Conservation (phyloP, 2,888 invertebrate species). For the Troides aeacus region DNA sequence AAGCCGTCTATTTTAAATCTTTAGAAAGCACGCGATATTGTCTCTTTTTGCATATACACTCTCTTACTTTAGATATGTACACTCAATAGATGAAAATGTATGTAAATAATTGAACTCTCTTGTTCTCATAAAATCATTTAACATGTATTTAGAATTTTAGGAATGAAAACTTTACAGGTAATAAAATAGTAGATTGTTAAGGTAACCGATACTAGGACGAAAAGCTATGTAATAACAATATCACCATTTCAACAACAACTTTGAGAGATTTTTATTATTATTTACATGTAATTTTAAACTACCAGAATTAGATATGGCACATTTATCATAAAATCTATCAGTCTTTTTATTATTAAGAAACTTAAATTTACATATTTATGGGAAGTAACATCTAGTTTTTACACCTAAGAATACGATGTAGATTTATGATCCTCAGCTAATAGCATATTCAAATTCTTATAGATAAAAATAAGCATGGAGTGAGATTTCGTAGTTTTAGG, state of each 20-base stretch:
- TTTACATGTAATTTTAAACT: conserved; percentile 30
- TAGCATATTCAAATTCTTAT: neutral
- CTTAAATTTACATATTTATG: conserved; percentile 16
- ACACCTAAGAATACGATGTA: conserved; percentile 3
- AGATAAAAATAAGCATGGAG: neutral
- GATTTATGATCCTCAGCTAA: neutral
- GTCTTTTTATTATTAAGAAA: conserved; percentile 58
- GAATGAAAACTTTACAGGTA: neutral
- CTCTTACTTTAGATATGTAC: conserved; percentile 33
- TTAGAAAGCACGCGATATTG: conserved; percentile 73
- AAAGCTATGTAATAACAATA: conserved; percentile 28
- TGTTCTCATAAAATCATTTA: neutral
- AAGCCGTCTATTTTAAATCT: conserved; percentile 35
- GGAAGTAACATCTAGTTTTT: conserved; percentile 9
- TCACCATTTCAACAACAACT: neutral
- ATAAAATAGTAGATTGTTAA: neutral
- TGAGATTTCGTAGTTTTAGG: neutral
- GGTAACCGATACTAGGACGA: conserved; percentile 19
- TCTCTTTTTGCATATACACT: conserved; percentile 40
- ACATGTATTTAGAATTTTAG: conserved; percentile 1
- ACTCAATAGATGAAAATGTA: neutral
- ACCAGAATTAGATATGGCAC: conserved; percentile 66
- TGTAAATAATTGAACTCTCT: neutral
- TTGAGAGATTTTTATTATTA: conserved; percentile 19
- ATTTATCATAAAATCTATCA: conserved; percentile 71